Evolutionary conservation across 92 coral and sea anemone species (phyloP).

Genomic region (Scolanthus callimorphus): DNA sequence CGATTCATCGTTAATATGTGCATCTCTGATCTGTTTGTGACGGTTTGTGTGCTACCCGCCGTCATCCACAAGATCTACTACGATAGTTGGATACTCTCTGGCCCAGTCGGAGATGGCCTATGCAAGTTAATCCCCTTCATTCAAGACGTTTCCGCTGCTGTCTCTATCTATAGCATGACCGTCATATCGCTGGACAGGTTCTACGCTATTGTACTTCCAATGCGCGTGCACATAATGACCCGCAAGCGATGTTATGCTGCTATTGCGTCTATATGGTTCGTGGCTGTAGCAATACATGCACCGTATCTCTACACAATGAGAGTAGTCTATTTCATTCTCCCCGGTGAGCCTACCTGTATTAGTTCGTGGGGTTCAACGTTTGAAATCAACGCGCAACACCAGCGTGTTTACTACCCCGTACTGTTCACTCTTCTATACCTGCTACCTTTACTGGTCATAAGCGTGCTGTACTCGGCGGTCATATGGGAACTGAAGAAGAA

Average conservation of each 20-base stretch:
- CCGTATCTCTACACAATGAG: slow-evolving; percentile 19
- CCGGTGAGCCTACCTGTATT: slow-evolving; percentile 6
- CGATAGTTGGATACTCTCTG: slow-evolving; percentile 20
- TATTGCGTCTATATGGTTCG: slow-evolving; percentile 21
- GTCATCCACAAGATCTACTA: slow-evolving; percentile 3
- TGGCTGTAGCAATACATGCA: slow-evolving; percentile 16
- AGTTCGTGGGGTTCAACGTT: slow-evolving; percentile 16
- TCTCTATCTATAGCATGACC: slow-evolving; percentile 53
- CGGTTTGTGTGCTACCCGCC: slow-evolving; percentile 14
- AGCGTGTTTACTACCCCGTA: slow-evolving; percentile 12
- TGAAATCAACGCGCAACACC: not conserved
- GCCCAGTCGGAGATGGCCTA: slow-evolving; percentile 26
- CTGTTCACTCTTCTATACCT: slow-evolving; percentile 21
- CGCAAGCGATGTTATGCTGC: slow-evolving; percentile 17
- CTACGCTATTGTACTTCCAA: slow-evolving; percentile 52
- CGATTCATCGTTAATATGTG: slow-evolving; percentile 55
- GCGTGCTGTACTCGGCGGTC: slow-evolving; percentile 41
- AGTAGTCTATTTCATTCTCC: slow-evolving; percentile 8
- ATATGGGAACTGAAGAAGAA: slow-evolving; percentile 32
- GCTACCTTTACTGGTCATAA: slow-evolving; percentile 42
- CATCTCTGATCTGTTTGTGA: slow-evolving; percentile 30
- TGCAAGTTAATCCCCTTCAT: slow-evolving; percentile 45
- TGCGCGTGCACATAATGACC: slow-evolving; percentile 10
- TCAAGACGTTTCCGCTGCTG: slow-evolving; percentile 21
- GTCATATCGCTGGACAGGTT: slow-evolving; percentile 58